Evolutionary conservation across 2,113 vertebrate genomes (phyloP), one percentile per base, ranked within the genome.

Genomic region (Vulpes lagopus): DNA sequence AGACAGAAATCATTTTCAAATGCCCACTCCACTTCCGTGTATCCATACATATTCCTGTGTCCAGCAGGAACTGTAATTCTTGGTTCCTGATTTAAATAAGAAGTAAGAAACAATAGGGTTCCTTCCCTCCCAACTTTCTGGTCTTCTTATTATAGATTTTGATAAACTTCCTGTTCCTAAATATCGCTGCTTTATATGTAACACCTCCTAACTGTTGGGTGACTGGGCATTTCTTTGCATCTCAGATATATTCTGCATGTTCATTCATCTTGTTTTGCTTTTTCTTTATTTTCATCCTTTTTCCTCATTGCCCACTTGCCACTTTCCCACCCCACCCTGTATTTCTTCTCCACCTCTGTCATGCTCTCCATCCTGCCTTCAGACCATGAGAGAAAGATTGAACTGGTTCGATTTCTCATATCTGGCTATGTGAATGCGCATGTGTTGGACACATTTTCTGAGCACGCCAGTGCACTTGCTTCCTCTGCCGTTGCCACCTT

Each of bases 381-480:
- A 99, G 99, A 99, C 99, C 98, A 99, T 97, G 99, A 99, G 85
- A 99, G 99, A 99, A 99, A 99, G 98, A 99, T 99, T 97, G 99
- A 99, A 97, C 98, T 99, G 98, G 98, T 99, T 98, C 99, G 99
- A 96, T 99, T 99, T 99, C 99, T 99, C 51, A 98, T 99, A 99
- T 99, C 99, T 96, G 99, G 99, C 97, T 99, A 99, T 98, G 98
- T 99, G 98, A 99, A 99, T 89, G 99, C 98, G 97, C 99, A 98
- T 94, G 99, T 99, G 98, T 98, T 99, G 99, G 99, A 99, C 98
- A 97, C 98, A 0, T 95, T 99, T 67, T 99, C 99, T 0, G 99
- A 99, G 98, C 99, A 99, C 0, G 99, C 99, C 98, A 99, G 98
- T 59, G 98, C 99, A 93, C 98, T 99, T 19, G 99, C 99, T 0